Evolutionary conservation across 1,140 invertebrate genomes (phyloP).

Genomic region (Caenorhabditis elegans): WBcel235 BX284606.5:2584501-2585000

Average conservation of each 20-base stretch:
- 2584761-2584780: neutral
- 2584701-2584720: neutral
- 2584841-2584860: constrained; percentile 31
- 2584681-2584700: neutral
- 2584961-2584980: neutral
- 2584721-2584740: no score
- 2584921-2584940: neutral
- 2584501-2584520: neutral
- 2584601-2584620: neutral
- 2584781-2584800: constrained; percentile 10
- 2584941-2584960: neutral
- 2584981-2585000: neutral
- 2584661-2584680: neutral
- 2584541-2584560: neutral
- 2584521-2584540: neutral
- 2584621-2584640: neutral
- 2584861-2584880: constrained; percentile 27
- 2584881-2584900: constrained; percentile 28
- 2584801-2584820: constrained; percentile 30
- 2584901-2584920: neutral
- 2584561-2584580: neutral
- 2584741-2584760: neutral
- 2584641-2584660: neutral
- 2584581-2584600: constrained; percentile 5
- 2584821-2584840: constrained; percentile 26